Evolutionary conservation across 2,888 invertebrate species (phyloP).

Genomic region (Cremastobaeus sp.): DNA sequence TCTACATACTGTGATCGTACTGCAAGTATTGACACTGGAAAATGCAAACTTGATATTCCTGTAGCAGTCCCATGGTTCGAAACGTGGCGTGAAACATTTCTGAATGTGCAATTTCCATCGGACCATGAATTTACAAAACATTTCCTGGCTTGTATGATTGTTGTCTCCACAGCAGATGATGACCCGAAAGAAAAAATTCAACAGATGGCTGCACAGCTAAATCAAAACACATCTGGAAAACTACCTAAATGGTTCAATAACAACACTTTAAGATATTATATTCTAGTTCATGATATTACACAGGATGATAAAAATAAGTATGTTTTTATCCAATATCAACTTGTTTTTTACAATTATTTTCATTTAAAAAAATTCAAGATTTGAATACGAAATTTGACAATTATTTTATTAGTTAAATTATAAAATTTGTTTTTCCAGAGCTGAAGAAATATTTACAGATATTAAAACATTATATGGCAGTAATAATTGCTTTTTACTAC

Average conservation of each 20-base stretch:
- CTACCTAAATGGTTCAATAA: slow-evolving; percentile 90
- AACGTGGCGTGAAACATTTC: slow-evolving; percentile 94
- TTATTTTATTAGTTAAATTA: too few relatives aligned
- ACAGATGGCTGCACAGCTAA: slow-evolving; percentile 87
- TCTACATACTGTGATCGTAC: slow-evolving; percentile 81
- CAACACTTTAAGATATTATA: slow-evolving; percentile 91
- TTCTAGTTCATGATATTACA: slow-evolving; percentile 91
- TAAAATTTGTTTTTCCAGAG: slow-evolving; percentile 82
- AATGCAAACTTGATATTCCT: slow-evolving; percentile 83
- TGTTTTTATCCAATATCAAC: slow-evolving; percentile 65
- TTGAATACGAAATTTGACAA: too few relatives aligned
- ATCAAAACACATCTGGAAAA: slow-evolving; percentile 87
- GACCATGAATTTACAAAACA: slow-evolving; percentile 98
- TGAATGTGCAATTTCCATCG: slow-evolving; percentile 91
- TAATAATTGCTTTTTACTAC: slow-evolving; percentile 91
- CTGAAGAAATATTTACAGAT: slow-evolving; percentile 89
- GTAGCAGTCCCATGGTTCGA: slow-evolving; percentile 95
- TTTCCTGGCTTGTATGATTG: slow-evolving; percentile 89
- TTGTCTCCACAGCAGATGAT: slow-evolving; percentile 85
- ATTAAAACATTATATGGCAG: slow-evolving; percentile 93
- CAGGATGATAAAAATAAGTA: slow-evolving; percentile 87
- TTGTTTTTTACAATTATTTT: too few relatives aligned
- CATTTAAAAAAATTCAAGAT: slow-evolving; percentile 4
- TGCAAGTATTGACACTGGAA: slow-evolving; percentile 81
- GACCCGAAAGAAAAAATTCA: slow-evolving; percentile 91